A percentile compares a stretch with the other conserved stretches of the same genome.
phyloP scores from a whole-genome alignment of 2,113 vertebrate species.

The Charadrius vociferus region DNA sequence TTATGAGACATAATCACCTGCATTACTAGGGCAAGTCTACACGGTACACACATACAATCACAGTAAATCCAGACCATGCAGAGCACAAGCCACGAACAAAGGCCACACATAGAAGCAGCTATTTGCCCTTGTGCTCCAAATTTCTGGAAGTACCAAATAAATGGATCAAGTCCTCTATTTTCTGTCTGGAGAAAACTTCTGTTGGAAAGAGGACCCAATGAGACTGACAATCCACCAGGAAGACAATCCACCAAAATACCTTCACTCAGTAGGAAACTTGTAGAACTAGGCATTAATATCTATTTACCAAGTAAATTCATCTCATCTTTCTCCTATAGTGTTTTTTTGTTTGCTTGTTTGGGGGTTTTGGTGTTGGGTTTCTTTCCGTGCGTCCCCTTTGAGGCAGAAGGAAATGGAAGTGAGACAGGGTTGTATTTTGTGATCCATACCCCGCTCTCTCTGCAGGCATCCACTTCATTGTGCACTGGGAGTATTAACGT shows the following conservation, averaged over 20 bases:
- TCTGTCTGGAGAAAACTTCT: not conserved
- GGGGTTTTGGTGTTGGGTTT: not conserved
- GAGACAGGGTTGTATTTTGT: not conserved
- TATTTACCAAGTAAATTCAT: not conserved
- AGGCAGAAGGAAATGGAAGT: not conserved
- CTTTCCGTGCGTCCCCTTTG: fast-evolving
- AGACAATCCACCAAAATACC: not conserved
- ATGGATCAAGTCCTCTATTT: not conserved
- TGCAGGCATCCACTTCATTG: not conserved
- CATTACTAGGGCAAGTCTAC: not conserved
- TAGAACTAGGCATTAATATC: not conserved
- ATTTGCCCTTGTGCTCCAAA: not conserved
- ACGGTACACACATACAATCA: too few species aligned
- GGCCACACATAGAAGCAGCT: fast-evolving
- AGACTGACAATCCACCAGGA: not conserved
- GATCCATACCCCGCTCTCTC: fast-evolving
- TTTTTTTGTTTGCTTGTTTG: not conserved
- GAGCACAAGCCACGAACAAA: not conserved
- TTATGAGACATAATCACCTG: not conserved
- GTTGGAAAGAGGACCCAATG: not conserved
- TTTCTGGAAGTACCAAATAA: not conserved
- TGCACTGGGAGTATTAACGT: not conserved
- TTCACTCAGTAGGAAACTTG: not conserved
- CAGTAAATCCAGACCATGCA: not conserved
- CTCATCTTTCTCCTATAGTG: not conserved